Evolutionary conservation across 2,113 vertebrate genomes (phyloP).

Genomic region (Pungitius pungitius): DNA sequence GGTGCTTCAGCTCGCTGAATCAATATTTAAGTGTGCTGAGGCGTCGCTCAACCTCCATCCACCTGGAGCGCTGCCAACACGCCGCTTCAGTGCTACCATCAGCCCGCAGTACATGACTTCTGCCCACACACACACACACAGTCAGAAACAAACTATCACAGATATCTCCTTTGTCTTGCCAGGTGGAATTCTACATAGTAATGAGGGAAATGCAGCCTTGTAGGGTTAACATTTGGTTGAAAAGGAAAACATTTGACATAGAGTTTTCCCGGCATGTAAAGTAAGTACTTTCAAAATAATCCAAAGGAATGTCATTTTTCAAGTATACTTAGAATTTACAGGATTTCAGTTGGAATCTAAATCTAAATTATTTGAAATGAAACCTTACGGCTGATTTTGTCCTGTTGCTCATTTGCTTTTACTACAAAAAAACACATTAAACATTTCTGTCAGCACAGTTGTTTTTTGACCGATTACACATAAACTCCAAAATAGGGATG

Average conservation of each 20-base stretch:
- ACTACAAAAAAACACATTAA: no score
- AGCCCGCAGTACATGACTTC: slow-evolving; percentile 52
- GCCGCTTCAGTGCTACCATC: slow-evolving; percentile 48
- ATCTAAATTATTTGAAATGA: no score
- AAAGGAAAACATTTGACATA: neutral
- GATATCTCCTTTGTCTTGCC: slow-evolving; percentile 50
- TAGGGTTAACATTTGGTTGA: slow-evolving; percentile 22
- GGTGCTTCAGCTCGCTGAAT: slow-evolving; percentile 64
- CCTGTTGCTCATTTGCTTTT: no score
- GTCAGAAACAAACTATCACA: slow-evolving; percentile 25
- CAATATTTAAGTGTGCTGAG: slow-evolving; percentile 74
- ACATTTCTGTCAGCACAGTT: no score
- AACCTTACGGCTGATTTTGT: no score
- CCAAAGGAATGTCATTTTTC: no score
- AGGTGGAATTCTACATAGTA: slow-evolving; percentile 52
- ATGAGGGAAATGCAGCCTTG: slow-evolving; percentile 8
- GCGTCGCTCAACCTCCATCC: slow-evolving; percentile 70
- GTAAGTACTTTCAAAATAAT: no score
- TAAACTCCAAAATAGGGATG: no score
- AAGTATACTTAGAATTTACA: no score
- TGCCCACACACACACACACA: slow-evolving; percentile 67
- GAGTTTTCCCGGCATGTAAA: no score
- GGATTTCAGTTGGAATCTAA: no score
- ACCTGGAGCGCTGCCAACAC: slow-evolving; percentile 75
- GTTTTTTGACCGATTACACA: no score